Evolutionary conservation across 1,140 invertebrate species (phyloP).

Genomic region (Asbolus verrucosus): DNA sequence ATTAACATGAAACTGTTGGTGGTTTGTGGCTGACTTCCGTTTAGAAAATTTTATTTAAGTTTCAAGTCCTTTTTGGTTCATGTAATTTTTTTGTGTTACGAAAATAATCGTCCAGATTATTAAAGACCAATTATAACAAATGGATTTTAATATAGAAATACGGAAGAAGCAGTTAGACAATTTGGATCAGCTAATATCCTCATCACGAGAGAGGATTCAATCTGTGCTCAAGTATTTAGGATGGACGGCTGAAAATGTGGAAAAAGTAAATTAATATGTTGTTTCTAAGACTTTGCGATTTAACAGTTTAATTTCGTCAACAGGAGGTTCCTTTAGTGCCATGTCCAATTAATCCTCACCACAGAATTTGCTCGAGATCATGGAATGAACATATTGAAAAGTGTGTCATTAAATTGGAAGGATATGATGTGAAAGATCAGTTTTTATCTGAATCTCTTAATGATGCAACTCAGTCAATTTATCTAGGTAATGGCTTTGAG

Average conservation of each 20-base stretch:
- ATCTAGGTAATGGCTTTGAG: conserved; percentile 48
- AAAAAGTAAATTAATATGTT: conserved; percentile 46
- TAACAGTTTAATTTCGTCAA: conserved; percentile 38
- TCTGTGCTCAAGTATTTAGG: conserved; percentile 57
- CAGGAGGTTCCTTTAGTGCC: conserved; percentile 57
- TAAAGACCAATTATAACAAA: conserved; percentile 25
- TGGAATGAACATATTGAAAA: conserved; percentile 65
- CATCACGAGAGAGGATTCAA: conserved; percentile 59
- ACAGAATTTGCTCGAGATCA: conserved; percentile 64
- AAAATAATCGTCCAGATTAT: background rate
- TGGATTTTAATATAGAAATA: conserved; percentile 63
- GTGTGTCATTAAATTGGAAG: conserved; percentile 67
- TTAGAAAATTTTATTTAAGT: conserved; percentile 2
- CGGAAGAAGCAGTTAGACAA: conserved; percentile 62
- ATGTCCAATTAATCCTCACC: conserved; percentile 67
- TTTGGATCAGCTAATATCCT: conserved; percentile 62
- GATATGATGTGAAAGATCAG: conserved; percentile 65
- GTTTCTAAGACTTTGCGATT: conserved; percentile 14
- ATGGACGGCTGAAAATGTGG: conserved; percentile 55
- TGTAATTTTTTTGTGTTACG: conserved; percentile 14
- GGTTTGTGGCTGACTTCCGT: conserved; percentile 8
- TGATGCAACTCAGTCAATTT: conserved; percentile 64
- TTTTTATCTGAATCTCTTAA: conserved; percentile 65
- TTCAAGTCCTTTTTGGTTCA: conserved; percentile 3
- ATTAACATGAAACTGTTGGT: too few species aligned